Base-by-base conservation (phyloP, 2,888 invertebrate genomes). In the Thereva nobilitata region DNA sequence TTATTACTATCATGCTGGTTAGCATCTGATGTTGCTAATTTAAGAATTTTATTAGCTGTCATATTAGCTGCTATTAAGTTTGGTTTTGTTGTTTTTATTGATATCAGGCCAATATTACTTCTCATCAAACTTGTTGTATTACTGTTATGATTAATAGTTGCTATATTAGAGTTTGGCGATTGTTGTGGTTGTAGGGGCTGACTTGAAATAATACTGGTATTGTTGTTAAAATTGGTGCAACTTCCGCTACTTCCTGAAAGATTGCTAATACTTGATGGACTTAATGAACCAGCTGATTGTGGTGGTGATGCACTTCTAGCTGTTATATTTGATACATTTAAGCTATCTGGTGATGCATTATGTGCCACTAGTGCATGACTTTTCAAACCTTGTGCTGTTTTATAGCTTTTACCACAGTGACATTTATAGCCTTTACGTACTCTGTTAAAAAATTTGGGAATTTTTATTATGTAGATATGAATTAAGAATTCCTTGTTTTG, bases 361-460 rank as follows among this genome's bases (percentile, higher is more conserved):
- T 81, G 81, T 54, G 80, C 78, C 59, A 76, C 76, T 47, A 80
- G 72, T 2, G 87, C 86, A 79, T 93, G 92, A 75, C 86, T 87
- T 77, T 89, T 90, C 75, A 93, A 84, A 67, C 91, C 91, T 80
- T 89, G 89, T 57, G 87, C 85, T 71, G 91, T 91, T 82, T 90
- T 91, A 83, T 93, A 93, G 79, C 88, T 90, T 84, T 92, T 93
- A 75, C 91, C 91, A 83, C 93, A 93, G 78, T 88, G 88, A 80
- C 92, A 93, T 79, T 89, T 89, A 83, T 87, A 92, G 49, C 87
- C 87, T 83, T 92, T 92, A 79, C 87, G 87, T 78, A 90, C 85
- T 83, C 91, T 91, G 83, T 47, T 84, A 81, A 41, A 64, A 72
- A 68, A 70, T 68, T 63, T 61, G 49, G 35, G 59, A n/a, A 38